Conservation (phyloP, 1,140 invertebrate genomes). For the Diorhabda sublineata region DNA sequence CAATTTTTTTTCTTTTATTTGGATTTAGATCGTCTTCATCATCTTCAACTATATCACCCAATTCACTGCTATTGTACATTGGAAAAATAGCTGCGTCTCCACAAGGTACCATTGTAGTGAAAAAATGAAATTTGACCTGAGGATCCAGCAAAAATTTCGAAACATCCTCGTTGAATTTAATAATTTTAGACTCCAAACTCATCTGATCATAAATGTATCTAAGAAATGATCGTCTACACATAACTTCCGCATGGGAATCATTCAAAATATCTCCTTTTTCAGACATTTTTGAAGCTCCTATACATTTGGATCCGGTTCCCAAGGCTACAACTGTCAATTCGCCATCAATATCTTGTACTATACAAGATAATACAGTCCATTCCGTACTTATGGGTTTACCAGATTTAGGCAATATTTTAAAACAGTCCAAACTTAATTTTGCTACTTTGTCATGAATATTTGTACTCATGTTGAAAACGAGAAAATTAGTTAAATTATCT, state of each 20-base stretch:
- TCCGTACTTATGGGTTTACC: conserved; percentile 72
- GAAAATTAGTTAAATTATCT: no score
- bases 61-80: conserved; percentile 47
- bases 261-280: conserved; percentile 67
- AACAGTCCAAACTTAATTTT: conserved; percentile 57
- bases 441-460: conserved; percentile 48
- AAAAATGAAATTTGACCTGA: conserved; percentile 77
- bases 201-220: conserved; percentile 71
- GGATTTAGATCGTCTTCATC: conserved; percentile 33
- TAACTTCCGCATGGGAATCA: conserved; percentile 89
- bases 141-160: conserved; percentile 53
- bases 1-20: conserved; percentile 47
- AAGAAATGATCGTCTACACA: conserved; percentile 77
- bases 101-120: conserved; percentile 83
- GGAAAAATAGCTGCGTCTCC: conserved; percentile 91
- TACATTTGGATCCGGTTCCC: conserved; percentile 88
- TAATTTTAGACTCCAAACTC: conserved; percentile 42
- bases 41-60: conserved; percentile 38
- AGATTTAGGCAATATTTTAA: conserved; percentile 65
- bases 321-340: conserved; percentile 67
- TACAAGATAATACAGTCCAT: conserved; percentile 79
- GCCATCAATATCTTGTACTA: conserved; percentile 57
- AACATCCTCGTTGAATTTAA: conserved; percentile 40
- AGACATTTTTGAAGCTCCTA: conserved; percentile 69
- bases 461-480: not conserved